Base-by-base conservation (phyloP, 2,888 invertebrate genomes). In the Drosophila borealis region DNA sequence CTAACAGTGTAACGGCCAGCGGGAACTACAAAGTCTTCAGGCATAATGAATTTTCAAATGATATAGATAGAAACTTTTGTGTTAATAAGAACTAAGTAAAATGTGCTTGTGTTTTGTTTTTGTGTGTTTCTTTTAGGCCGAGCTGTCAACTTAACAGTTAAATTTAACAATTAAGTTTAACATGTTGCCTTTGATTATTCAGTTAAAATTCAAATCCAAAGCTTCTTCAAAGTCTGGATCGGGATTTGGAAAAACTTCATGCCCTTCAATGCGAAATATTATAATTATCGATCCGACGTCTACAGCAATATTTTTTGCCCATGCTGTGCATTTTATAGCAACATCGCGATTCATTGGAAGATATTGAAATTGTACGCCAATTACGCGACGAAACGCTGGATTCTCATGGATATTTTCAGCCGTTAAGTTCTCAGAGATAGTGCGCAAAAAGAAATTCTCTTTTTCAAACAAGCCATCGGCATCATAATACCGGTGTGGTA, bases 311-410 rank as follows among this genome's bases (percentile, higher is more conserved):
- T 78, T 78, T 57, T 62, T 65, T 0, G 80, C 78, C 76, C 60
- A 78, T 2, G 50, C 54, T 1, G 25, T 13, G 17, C 78, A 78
- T 17, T 60, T 62, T 4, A 76, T 44, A n/a, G 13, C 36, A 36
- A 76, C 33, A 50, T 78, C 62, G 11, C 29, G 49, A 63, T 80
- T 67, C 4, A 59, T 8, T 5, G 87, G 89, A 2, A 83, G 37
- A 50, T 80, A 46, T 0, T 2, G 1, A n/a, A 83, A 60, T 39
- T 74, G 46, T 0, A 82, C 74, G 0, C 69, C 83, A 25, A 88
- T 64, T n/a, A 88, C 17, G 1, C 89, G 87, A 1, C 70, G 66
- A 9, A 60, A 37, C 8, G 56, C 54, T 0, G 87, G 81, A 50
- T 62, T 36, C 5, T 74, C 74, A 5, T 5, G 0, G 0, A 21